Percentiles rank a stretch among this genome's conserved stretches.
phyloP scores from a whole-genome alignment of 2,888 invertebrate genomes.

The Conistra vaccinii region DNA sequence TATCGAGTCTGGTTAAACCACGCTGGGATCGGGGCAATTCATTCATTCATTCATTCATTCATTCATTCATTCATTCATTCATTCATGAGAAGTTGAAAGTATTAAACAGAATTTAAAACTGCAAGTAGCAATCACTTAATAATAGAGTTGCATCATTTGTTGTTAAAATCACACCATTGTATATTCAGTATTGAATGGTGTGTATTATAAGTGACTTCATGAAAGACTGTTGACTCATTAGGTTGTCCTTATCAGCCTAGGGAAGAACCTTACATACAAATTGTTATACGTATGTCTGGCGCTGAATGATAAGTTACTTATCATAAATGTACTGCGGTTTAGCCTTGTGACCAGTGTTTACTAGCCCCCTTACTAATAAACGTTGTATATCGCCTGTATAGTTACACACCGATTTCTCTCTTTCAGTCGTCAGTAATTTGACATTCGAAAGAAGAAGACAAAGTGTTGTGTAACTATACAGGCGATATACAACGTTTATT shows the following conservation, averaged over 20 bases:
- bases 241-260: slow-evolving; percentile 27
- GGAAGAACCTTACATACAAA: slow-evolving; percentile 14
- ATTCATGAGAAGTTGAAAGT: background rate
- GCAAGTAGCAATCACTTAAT: too few species aligned
- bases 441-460: too few species aligned
- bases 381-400: too few species aligned
- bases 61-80: too few species aligned
- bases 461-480: too few species aligned
- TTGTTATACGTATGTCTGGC: background rate
- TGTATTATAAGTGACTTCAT: slow-evolving; percentile 31
- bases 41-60: too few species aligned
- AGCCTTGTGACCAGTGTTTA: slow-evolving; percentile 23
- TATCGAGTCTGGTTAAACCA: too few species aligned
- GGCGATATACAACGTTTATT: too few species aligned
- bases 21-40: too few species aligned
- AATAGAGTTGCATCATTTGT: background rate
- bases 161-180: slow-evolving; percentile 15
- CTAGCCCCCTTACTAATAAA: too few species aligned
- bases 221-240: slow-evolving; percentile 14
- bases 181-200: slow-evolving; percentile 17
- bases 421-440: too few species aligned
- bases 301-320: slow-evolving; percentile 39
- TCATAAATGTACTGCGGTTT: slow-evolving; percentile 36
- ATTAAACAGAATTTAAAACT: background rate
- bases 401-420: too few species aligned